Base-by-base conservation (phyloP, 2,113 vertebrate genomes). In the Mirza zaza region DNA sequence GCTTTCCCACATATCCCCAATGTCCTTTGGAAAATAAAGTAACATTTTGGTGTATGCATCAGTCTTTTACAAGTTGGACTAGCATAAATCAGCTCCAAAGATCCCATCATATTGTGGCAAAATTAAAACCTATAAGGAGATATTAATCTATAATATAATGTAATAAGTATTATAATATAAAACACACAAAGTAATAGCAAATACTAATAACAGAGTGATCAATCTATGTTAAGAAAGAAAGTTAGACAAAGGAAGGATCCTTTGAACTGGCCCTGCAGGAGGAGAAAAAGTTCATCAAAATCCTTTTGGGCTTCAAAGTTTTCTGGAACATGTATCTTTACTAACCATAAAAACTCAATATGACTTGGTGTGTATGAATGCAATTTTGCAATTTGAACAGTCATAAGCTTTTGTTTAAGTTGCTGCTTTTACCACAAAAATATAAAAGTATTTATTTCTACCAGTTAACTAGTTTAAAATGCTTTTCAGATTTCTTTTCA, bases 321-420 rank as follows among this genome's bases (percentile, higher is more conserved):
- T 39, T 92, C 80, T 92, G 45, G 17, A 92, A 92, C 34, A 73
- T 5, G 1, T 73, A 73, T 65, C 50, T 95, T 61, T 79, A 39
- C 18, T 95, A 92, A 95, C 57, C 57, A 73, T 27, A n/a, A 94
- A 94, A 86, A 75, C 10, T 52, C 59, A 76, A 1, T 65, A 55
- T 52, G 50, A 55, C 39, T 48, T 73, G 48, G 29, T 88, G 25
- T 34, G 86, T 76, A 63, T n/a, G 75, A 65, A 36, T 79, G 17
- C 2, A 75, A 67, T 75, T 27, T 71, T 79, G 17, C 2, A 75
- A 67, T 75, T 27, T 71, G 29, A 84, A 90, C 2, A 80, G 80
- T 48, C 75, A 48, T 59, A 87, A 61, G 87, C 95, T 85, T 91
- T 94, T 76, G 32, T 83, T 68, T 83, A 84, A 75, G 12, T 76